Conservation (phyloP, 2,888 invertebrate species). For the Cerceris rybyensis region DNA sequence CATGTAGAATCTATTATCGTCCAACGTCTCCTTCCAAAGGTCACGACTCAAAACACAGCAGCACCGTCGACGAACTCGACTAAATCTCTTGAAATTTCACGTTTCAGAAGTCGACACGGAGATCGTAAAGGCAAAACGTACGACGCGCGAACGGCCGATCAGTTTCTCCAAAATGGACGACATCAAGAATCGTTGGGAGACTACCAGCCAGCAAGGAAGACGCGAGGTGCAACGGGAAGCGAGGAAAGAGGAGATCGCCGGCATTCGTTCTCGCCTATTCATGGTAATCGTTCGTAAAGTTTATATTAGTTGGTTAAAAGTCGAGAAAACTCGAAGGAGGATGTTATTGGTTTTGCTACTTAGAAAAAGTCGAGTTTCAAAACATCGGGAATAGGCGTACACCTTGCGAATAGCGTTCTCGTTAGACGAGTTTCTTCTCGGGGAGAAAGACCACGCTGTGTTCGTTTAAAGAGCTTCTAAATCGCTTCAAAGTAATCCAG, state of each 20-base stretch:
- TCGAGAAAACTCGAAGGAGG: not conserved
- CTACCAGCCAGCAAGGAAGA: slow-evolving; percentile 80
- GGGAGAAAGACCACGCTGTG: not conserved
- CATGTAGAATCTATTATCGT: no score
- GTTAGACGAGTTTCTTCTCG: not conserved
- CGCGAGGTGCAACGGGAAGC: slow-evolving; percentile 88
- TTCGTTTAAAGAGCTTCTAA: slow-evolving; percentile 16
- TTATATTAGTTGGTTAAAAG: slow-evolving; percentile 2
- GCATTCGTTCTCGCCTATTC: slow-evolving; percentile 91
- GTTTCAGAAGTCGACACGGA: slow-evolving; percentile 85
- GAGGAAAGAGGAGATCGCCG: slow-evolving; percentile 94
- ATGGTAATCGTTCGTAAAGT: slow-evolving; percentile 83
- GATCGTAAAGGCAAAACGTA: slow-evolving; percentile 84
- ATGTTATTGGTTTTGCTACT: not conserved
- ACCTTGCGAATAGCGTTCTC: no score
- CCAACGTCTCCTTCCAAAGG: no score
- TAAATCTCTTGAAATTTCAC: no score
- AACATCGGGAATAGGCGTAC: no score
- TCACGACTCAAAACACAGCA: no score
- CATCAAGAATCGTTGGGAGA: slow-evolving; percentile 91
- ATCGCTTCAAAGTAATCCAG: slow-evolving; percentile 31
- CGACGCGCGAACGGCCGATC: slow-evolving; percentile 88
- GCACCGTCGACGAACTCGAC: no score
- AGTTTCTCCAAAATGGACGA: slow-evolving; percentile 93
- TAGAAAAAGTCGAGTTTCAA: no score